phyloP scores from a whole-genome alignment of 2,888 invertebrate species.

The Lasioglossum malachurum region DNA sequence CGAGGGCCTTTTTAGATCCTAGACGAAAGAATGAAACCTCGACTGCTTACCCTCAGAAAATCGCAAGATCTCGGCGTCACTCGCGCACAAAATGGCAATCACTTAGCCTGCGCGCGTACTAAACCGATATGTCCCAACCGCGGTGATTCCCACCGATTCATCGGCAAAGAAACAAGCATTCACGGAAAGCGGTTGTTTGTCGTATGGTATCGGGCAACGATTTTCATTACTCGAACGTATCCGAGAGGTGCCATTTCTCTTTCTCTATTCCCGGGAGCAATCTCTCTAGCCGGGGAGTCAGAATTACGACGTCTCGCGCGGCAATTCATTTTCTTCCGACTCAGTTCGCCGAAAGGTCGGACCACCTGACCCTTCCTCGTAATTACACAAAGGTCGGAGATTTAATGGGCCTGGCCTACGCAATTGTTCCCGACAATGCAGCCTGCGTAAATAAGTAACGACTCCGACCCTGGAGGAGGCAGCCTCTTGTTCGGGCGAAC shows the following conservation, averaged over 20 bases:
- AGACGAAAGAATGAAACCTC: not conserved
- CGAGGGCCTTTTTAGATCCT: no score
- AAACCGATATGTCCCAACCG: not conserved
- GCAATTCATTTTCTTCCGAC: slow-evolving; percentile 61
- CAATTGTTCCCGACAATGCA: slow-evolving; percentile 66
- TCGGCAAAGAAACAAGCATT: not conserved
- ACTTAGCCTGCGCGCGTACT: not conserved
- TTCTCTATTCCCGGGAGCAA: not conserved
- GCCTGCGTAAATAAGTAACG: slow-evolving; percentile 69
- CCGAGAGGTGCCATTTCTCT: not conserved
- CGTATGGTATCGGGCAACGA: not conserved
- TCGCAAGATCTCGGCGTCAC: not conserved
- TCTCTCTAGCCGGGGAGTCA: not conserved
- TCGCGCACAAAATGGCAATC: not conserved
- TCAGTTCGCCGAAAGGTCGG: slow-evolving; percentile 56
- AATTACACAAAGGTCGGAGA: slow-evolving; percentile 69
- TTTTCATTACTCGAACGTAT: not conserved
- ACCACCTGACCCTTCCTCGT: slow-evolving; percentile 57
- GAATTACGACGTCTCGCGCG: slow-evolving; percentile 38
- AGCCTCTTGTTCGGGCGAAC: slow-evolving; percentile 62
- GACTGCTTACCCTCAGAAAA: not conserved
- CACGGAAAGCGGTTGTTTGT: not conserved
- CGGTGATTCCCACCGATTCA: not conserved
- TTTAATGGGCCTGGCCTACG: slow-evolving; percentile 69
- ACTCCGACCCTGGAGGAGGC: slow-evolving; percentile 68